phyloP scores from a whole-genome alignment of 2,888 invertebrate species.

The Homarus gammarus region DNA sequence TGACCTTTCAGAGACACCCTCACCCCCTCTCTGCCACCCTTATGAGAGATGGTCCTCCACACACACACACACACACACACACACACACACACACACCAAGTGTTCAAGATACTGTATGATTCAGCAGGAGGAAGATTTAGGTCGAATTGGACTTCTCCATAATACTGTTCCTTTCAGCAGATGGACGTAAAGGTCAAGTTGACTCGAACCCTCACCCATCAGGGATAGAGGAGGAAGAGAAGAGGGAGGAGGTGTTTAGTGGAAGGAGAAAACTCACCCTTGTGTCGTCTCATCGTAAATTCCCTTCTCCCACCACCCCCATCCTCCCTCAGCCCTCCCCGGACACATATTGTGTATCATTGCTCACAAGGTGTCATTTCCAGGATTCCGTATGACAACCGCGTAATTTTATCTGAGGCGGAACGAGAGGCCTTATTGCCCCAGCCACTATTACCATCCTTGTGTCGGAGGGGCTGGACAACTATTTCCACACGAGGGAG shows the following conservation, averaged over 20 bases:
- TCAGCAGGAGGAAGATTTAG: background rate
- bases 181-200: conserved; percentile 3
- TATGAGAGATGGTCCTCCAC: too few relatives aligned
- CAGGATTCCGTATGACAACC: conserved; percentile 37
- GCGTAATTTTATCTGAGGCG: conserved; percentile 27
- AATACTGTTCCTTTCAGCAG: background rate
- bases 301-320: background rate
- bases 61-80: too few relatives aligned
- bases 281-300: background rate
- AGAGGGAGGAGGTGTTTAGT: too few relatives aligned
- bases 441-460: conserved; percentile 27
- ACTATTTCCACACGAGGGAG: conserved; percentile 18
- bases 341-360: conserved; percentile 28
- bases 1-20: too few relatives aligned
- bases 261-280: background rate
- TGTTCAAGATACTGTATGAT: too few relatives aligned
- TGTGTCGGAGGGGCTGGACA: conserved; percentile 8
- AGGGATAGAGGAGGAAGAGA: background rate
- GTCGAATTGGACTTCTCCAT: background rate
- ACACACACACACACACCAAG: background rate
- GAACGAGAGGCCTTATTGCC: conserved; percentile 32
- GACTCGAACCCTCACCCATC: background rate
- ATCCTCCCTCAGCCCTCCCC: too few relatives aligned
- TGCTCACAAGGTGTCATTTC: conserved; percentile 34
- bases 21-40: too few relatives aligned